phyloP scores from a whole-genome alignment of 2,888 invertebrate species.

The Diaprepes abbreviatus region DNA sequence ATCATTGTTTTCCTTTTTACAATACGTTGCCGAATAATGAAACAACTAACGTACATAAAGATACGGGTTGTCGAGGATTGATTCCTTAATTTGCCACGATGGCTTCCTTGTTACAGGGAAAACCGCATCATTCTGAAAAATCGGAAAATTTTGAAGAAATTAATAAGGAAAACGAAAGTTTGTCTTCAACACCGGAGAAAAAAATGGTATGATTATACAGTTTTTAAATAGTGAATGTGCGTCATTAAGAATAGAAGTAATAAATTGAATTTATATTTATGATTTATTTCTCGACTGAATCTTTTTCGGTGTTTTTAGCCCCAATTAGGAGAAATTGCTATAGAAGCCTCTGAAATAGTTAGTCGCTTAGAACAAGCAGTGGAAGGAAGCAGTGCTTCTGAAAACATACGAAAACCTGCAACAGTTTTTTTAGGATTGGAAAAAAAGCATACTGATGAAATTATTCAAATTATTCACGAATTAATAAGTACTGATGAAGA shows the following conservation, averaged over 20 bases:
- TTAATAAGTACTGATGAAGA: slow-evolving; percentile 75
- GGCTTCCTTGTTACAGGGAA: slow-evolving; percentile 58
- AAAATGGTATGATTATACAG: slow-evolving; percentile 15
- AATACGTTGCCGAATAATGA: no score
- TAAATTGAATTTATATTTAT: neutral
- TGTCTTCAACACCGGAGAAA: slow-evolving; percentile 37
- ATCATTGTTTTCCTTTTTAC: no score
- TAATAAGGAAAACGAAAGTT: slow-evolving; percentile 55
- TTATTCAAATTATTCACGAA: slow-evolving; percentile 72
- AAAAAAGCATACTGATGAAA: slow-evolving; percentile 70
- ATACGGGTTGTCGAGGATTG: neutral
- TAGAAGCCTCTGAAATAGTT: slow-evolving; percentile 68
- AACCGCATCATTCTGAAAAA: slow-evolving; percentile 52
- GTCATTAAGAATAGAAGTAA: neutral
- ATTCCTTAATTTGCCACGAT: slow-evolving; percentile 58
- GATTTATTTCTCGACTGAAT: neutral
- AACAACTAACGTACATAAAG: no score
- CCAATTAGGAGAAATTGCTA: slow-evolving; percentile 66
- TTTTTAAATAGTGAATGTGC: neutral
- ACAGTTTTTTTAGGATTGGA: slow-evolving; percentile 66
- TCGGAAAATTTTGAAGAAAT: slow-evolving; percentile 55
- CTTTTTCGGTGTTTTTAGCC: slow-evolving; percentile 54
- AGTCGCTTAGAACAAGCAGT: slow-evolving; percentile 66
- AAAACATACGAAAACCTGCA: slow-evolving; percentile 54
- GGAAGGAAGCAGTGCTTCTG: slow-evolving; percentile 57